Evolutionary conservation across 2,113 vertebrate species (phyloP), one percentile per base, ranked within the genome.

Genomic region (Propithecus coquereli): DNA sequence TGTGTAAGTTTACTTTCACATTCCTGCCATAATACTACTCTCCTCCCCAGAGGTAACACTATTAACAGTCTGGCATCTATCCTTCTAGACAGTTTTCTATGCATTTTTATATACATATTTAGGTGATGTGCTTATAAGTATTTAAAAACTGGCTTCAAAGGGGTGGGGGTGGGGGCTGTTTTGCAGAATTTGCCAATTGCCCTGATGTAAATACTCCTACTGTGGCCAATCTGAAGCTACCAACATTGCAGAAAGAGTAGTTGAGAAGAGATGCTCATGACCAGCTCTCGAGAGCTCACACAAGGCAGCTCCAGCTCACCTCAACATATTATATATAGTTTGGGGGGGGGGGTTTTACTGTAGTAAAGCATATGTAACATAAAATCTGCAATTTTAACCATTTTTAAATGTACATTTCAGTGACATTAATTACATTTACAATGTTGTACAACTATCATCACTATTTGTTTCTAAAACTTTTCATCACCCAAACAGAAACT

Each of bases 401-500:
- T 83, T 74, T 79, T 47, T 73, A 61, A 37, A 20, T 80, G 34
- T n/a, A 77, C 9, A 30, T 86, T 77, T 94, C 61, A 95, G 40
- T 73, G 30, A 45, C 54, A 86, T 76, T 96, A 70, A 83, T 65
- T 68, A 73, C 5, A 79, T 87, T 87, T 70, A 73, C 9, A 68
- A 66, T 68, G 61, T 83, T 92, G 45, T 66, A 17, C 22, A 94
- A 82, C 13, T 45, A 92, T 70, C 34, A 40, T 13, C 43, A 43
- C 30, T 68, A 90, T 30, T 45, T 94, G 50, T 92, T 95, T 90
- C 63, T 79, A 87, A 66, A 82, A 87, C 22, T 59, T 92, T 83
- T 85, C 52, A 89, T 84, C 63, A 96, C n/a, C 47, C 34, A 79
- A 95, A 94, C 74, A 92, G 32, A 94, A 95, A 65, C 63, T 94